Conservation (phyloP, 2,113 vertebrate genomes). For the Cryptotis parvus region DNA sequence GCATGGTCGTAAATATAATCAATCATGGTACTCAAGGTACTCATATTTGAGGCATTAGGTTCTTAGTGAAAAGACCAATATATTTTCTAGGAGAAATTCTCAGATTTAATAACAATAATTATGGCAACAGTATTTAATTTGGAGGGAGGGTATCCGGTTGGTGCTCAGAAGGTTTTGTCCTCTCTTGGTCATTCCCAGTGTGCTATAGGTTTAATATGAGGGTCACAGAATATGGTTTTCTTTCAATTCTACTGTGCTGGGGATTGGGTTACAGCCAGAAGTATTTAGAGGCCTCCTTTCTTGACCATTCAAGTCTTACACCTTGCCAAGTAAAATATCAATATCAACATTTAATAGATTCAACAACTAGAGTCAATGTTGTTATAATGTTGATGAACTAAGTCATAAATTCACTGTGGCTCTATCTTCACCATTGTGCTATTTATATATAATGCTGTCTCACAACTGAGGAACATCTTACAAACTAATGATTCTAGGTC, state of each 20-base stretch:
- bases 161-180: background rate
- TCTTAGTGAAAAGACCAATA: background rate
- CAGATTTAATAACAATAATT: background rate
- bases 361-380: background rate
- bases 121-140: background rate
- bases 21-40: background rate
- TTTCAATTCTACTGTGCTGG: too few relatives aligned
- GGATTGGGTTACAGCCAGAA: background rate
- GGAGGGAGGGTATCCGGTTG: background rate
- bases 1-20: too few relatives aligned
- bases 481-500: background rate
- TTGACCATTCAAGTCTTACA: background rate
- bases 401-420: background rate
- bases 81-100: background rate
- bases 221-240: too few relatives aligned
- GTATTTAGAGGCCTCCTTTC: background rate
- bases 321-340: background rate
- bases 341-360: background rate
- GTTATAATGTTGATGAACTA: background rate
- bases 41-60: constrained; percentile 5
- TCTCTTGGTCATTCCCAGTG: background rate
- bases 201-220: background rate
- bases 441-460: background rate
- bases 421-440: background rate
- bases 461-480: background rate